These are phyloP conservation scores for Drosophila meridiana DNA, from an alignment of 2,888 invertebrate genomes.

Conservation along the genomic window DNA sequence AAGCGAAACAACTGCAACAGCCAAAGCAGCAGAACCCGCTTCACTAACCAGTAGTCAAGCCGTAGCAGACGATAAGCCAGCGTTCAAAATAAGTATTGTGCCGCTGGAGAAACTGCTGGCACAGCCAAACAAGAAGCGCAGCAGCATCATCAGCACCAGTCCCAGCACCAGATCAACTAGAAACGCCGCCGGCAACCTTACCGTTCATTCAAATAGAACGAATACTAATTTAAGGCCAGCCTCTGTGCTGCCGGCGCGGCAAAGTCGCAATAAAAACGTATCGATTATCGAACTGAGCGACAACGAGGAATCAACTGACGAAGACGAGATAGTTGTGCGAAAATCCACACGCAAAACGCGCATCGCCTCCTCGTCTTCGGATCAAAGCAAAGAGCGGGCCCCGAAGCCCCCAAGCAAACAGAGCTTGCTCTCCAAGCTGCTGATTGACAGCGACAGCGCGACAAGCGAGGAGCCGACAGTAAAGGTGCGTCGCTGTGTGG, in stretches of 20 bases:
- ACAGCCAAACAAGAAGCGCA: slow-evolving; percentile 48
- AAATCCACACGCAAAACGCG: slow-evolving; percentile 6
- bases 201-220: not conserved
- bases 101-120: slow-evolving; percentile 80
- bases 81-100: slow-evolving; percentile 79
- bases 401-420: slow-evolving; percentile 15
- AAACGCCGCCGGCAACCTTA: slow-evolving; percentile 3
- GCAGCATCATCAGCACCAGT: not conserved
- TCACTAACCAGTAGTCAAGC: slow-evolving; percentile 24
- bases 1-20: slow-evolving; percentile 17
- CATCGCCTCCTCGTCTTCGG: slow-evolving; percentile 15
- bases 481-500: slow-evolving; percentile 60
- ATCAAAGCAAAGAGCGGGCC: not conserved
- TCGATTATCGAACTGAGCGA: slow-evolving; percentile 77
- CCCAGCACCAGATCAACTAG: slow-evolving; percentile 12
- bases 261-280: slow-evolving; percentile 54
- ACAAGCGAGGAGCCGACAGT: slow-evolving; percentile 21
- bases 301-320: slow-evolving; percentile 41
- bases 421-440: slow-evolving; percentile 44
- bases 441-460: slow-evolving; percentile 42
- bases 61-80: slow-evolving; percentile 28
- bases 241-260: slow-evolving; percentile 27
- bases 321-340: slow-evolving; percentile 10
- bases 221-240: not conserved
- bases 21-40: not conserved